phyloP scores from a whole-genome alignment of 2,888 invertebrate genomes.

The Melieria crassipennis region DNA sequence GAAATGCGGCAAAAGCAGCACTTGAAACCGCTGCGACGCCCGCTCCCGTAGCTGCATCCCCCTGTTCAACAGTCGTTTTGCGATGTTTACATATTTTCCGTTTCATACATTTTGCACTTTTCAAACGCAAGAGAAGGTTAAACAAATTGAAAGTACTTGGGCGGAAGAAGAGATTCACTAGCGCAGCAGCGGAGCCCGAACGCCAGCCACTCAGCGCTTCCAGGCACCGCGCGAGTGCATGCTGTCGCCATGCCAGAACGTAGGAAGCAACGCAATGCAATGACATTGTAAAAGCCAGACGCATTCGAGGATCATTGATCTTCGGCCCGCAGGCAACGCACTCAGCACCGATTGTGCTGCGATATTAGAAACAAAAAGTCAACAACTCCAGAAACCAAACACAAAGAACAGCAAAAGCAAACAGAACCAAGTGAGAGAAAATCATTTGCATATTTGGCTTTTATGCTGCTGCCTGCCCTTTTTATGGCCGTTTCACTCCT shows the following conservation, averaged over 20 bases:
- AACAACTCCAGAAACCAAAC: background rate
- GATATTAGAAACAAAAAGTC: background rate
- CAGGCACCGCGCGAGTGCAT: no score
- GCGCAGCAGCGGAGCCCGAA: background rate
- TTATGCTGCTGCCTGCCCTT: background rate
- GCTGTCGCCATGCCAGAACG: no score
- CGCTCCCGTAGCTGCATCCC: no score
- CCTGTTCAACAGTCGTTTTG: no score
- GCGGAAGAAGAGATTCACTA: background rate
- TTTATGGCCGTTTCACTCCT: background rate
- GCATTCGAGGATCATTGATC: conserved; percentile 6
- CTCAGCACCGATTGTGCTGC: background rate
- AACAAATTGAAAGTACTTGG: no score
- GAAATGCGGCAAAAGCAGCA: no score
- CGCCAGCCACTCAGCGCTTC: background rate
- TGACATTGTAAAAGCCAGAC: background rate
- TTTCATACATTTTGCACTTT: no score
- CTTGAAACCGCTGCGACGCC: no score
- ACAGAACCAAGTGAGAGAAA: conserved; percentile 4
- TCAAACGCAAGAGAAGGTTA: no score
- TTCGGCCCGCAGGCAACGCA: background rate
- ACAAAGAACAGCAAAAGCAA: background rate
- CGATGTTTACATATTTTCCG: no score
- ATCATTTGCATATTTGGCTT: conserved; percentile 23
- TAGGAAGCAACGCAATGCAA: background rate